Percentiles rank a stretch among this genome's conserved stretches.
These are phyloP conservation scores for Cantharis flavilabris DNA, from an alignment of 2,888 invertebrate genomes.

Conservation along the genomic window DNA sequence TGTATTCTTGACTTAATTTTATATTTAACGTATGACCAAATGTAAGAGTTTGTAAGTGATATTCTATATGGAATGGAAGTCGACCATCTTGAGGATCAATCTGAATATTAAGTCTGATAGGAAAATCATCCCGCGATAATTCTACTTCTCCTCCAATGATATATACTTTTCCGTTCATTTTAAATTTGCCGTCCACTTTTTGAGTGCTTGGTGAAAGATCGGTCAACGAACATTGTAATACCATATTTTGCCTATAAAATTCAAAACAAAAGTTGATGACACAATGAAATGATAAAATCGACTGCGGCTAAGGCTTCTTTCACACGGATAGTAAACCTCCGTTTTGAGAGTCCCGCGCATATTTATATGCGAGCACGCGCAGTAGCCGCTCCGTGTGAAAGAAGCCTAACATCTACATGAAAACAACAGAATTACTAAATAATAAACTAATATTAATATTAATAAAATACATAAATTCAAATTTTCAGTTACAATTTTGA, in stretches of 20 bases:
- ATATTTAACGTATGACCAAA: constrained; percentile 45
- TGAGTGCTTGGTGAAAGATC: constrained; percentile 22
- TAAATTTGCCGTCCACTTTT: constrained; percentile 54
- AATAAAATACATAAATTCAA: too few relatives aligned
- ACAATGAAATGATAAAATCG: neutral
- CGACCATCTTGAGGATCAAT: constrained; percentile 55
- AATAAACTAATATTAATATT: too few relatives aligned
- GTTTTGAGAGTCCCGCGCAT: too few relatives aligned
- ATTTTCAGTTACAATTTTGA: neutral
- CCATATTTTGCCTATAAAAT: constrained; percentile 45
- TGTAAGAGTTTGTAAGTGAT: constrained; percentile 48
- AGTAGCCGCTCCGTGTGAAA: too few relatives aligned
- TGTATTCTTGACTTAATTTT: constrained; percentile 51
- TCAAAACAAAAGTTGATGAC: neutral
- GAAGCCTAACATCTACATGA: too few relatives aligned
- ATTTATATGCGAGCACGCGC: too few relatives aligned
- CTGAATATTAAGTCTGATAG: constrained; percentile 53
- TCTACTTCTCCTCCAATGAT: constrained; percentile 54
- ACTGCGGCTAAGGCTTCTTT: neutral
- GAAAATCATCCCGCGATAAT: constrained; percentile 50
- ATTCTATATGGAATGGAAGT: constrained; percentile 46
- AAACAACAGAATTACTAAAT: too few relatives aligned
- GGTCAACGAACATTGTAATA: constrained; percentile 46
- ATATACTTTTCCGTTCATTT: constrained; percentile 54
- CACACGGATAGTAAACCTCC: too few relatives aligned